Conservation (phyloP, 2,888 invertebrate species). For the Liopterus haemorrhoidalis region DNA sequence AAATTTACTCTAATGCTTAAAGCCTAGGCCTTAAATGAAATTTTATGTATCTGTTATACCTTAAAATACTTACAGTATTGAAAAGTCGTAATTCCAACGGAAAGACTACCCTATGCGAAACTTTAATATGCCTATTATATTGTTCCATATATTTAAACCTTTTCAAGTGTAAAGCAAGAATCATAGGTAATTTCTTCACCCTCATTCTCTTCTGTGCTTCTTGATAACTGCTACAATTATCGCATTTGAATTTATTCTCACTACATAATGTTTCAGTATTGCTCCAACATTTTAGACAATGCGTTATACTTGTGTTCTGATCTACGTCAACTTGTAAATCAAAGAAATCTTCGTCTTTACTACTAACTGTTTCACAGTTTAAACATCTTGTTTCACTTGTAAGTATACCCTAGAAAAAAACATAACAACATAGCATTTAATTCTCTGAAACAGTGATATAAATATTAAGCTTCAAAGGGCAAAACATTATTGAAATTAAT, state of each 20-base stretch:
- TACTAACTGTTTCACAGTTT: conserved; percentile 99
- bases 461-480: no score
- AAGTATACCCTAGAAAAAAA: conserved; percentile 66
- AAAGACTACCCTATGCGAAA: conserved; percentile 98
- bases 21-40: no score
- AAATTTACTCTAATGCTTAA: no score
- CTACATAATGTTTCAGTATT: conserved; percentile 98
- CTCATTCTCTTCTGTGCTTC: conserved; percentile 99
- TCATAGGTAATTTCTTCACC: conserved; percentile 96
- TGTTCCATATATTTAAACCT: conserved; percentile 98
- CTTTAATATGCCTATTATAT: conserved; percentile 96
- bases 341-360: conserved; percentile 99
- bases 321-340: conserved; percentile 99
- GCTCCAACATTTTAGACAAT: conserved; percentile 95
- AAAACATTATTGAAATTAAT: no score
- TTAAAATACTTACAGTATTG: conserved; percentile 73
- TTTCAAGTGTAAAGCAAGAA: conserved; percentile 95
- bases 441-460: no score
- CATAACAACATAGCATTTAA: no score
- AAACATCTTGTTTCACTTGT: conserved; percentile 99
- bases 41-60: conserved; percentile 5
- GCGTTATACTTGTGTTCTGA: conserved; percentile 98
- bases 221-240: conserved; percentile 98
- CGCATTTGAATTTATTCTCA: conserved; percentile 99
- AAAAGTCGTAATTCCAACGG: conserved; percentile 95